These are phyloP conservation scores for Arenaria interpres DNA, from an alignment of 2,113 vertebrate genomes.

Conservation along the genomic window DNA sequence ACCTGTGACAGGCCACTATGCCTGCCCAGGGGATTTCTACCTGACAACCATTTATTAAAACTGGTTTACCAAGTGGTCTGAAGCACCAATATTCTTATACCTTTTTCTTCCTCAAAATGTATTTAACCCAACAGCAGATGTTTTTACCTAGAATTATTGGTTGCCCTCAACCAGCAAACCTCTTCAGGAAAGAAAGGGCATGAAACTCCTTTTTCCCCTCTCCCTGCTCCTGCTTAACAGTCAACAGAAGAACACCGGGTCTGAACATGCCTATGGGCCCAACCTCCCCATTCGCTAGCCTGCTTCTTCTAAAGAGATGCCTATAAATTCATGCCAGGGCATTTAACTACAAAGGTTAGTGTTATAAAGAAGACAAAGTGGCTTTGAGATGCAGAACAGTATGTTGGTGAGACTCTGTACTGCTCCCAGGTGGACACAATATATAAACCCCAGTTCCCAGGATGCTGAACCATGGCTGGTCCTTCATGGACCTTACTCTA, in stretches of 20 bases:
- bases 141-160: neutral
- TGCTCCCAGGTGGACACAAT: neutral
- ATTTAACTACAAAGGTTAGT: neutral
- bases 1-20: neutral
- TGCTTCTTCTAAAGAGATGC: neutral
- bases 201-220: neutral
- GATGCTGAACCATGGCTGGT: neutral
- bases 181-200: neutral
- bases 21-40: neutral
- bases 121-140: neutral
- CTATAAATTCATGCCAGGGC: neutral
- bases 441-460: neutral
- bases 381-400: neutral
- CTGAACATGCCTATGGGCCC: neutral
- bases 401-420: neutral
- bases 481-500: neutral
- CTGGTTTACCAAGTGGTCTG: neutral
- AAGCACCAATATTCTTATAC: neutral
- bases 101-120: neutral
- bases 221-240: neutral
- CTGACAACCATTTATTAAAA: neutral
- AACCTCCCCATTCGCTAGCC: neutral
- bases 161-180: neutral
- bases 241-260: neutral
- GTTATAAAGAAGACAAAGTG: neutral